A percentile compares a stretch with the other conserved stretches of the same genome.
Evolutionary conservation across 2,113 vertebrate genomes (phyloP).

Genomic region (Python bivittatus): DNA sequence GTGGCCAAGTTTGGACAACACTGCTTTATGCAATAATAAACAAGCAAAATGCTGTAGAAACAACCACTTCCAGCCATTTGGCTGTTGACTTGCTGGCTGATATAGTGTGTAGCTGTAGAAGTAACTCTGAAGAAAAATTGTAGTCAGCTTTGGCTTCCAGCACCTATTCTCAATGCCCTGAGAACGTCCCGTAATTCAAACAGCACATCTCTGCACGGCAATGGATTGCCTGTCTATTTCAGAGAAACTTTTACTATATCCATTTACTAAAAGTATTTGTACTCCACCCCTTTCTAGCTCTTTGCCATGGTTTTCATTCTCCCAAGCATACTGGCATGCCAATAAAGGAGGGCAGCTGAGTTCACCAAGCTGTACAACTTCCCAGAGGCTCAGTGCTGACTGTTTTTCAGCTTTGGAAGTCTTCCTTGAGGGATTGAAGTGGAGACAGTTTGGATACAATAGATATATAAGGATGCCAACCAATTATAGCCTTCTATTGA

Average conservation of each 20-base stretch:
- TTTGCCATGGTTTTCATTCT: slow-evolving; percentile 24
- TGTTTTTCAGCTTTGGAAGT: slow-evolving; percentile 34
- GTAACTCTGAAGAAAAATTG: too few relatives aligned
- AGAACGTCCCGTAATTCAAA: not conserved
- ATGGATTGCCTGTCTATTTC: slow-evolving; percentile 37
- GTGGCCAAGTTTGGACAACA: too few relatives aligned
- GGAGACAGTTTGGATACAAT: slow-evolving; percentile 19
- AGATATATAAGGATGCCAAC: slow-evolving; percentile 23
- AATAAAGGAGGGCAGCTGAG: slow-evolving; percentile 27
- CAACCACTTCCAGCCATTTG: not conserved
- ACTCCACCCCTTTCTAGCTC: slow-evolving; percentile 39
- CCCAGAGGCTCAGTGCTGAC: slow-evolving; percentile 8
- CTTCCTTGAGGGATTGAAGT: slow-evolving; percentile 43
- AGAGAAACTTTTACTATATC: slow-evolving; percentile 40
- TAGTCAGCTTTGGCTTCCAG: not conserved
- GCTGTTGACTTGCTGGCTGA: not conserved
- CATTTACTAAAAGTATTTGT: slow-evolving; percentile 54
- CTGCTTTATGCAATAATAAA: not conserved
- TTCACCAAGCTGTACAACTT: slow-evolving; percentile 24
- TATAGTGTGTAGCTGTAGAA: not conserved
- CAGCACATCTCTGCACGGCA: fast-evolving
- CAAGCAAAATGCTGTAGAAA: not conserved
- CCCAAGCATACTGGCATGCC: slow-evolving; percentile 37
- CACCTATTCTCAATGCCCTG: not conserved
- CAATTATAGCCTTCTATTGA: slow-evolving; percentile 36